These are phyloP conservation scores for Tachuris rubrigastra DNA, from an alignment of 2,113 vertebrate genomes.

Conservation along the genomic window DNA sequence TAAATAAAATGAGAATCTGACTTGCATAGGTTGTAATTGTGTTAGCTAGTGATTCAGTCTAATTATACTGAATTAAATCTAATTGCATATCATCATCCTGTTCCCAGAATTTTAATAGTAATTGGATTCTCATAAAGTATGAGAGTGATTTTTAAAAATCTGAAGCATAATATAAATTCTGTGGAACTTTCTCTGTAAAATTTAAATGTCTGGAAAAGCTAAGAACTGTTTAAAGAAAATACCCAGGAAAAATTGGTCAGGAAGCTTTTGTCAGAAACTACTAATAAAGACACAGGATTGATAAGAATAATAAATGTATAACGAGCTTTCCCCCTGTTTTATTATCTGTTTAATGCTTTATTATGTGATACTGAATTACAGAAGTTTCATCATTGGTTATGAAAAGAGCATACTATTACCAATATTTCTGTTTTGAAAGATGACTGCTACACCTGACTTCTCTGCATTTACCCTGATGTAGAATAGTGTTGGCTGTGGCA, in stretches of 20 bases:
- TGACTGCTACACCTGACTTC: not conserved
- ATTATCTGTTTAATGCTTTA: not conserved
- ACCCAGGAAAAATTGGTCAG: not conserved
- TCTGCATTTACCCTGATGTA: not conserved
- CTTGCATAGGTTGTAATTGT: not conserved
- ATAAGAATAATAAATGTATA: not conserved
- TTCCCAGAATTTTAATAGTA: not conserved
- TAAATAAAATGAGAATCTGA: constrained; percentile 3
- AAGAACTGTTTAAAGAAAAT: not conserved
- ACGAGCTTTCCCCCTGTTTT: not conserved
- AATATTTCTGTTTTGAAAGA: not conserved
- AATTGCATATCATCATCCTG: not conserved
- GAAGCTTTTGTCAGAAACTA: not conserved
- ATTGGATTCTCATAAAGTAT: not conserved
- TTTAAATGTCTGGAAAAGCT: not conserved
- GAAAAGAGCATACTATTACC: not conserved
- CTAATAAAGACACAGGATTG: not conserved
- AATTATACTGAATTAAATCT: not conserved
- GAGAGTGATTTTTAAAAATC: not conserved
- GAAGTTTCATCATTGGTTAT: not conserved
- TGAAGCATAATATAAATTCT: not conserved
- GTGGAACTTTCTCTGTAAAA: not conserved
- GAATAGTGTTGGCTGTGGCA: not conserved
- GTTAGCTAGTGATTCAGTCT: not conserved
- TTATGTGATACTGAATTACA: not conserved